These are phyloP conservation scores for Bungarus multicinctus DNA, from an alignment of 2,113 vertebrate species.

Conservation along the genomic window DNA sequence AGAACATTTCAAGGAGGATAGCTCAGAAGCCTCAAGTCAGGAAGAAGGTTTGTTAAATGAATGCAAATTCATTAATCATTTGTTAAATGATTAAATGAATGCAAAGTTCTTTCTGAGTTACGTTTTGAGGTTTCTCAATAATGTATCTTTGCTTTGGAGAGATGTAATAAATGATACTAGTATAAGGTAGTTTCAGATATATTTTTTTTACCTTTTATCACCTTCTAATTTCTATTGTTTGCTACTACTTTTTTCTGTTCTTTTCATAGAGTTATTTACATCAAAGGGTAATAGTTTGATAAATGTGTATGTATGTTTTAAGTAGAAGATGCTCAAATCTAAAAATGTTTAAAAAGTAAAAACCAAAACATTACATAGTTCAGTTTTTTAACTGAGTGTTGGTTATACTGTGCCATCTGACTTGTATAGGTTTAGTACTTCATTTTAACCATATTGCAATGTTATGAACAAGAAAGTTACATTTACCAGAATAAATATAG, in stretches of 20 bases:
- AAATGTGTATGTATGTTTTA: neutral
- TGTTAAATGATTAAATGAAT: conserved; percentile 33
- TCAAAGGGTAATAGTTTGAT: neutral
- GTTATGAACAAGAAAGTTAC: neutral
- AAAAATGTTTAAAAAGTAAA: conserved; percentile 20
- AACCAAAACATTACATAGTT: neutral
- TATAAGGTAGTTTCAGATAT: neutral
- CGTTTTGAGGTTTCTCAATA: neutral
- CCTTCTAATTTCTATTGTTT: neutral
- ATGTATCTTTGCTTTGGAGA: conserved; percentile 9
- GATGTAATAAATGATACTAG: neutral
- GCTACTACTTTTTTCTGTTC: neutral
- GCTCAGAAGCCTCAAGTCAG: conserved; percentile 93
- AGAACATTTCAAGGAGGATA: conserved; percentile 84
- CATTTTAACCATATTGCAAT: neutral
- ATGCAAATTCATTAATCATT: too few species aligned
- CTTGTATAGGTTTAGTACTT: neutral
- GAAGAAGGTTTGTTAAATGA: conserved; percentile 78
- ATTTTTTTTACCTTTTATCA: neutral
- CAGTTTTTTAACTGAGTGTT: neutral
- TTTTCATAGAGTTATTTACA: neutral
- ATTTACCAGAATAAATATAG: neutral
- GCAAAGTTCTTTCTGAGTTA: neutral
- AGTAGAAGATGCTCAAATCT: conserved; percentile 24
- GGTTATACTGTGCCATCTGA: neutral